These are phyloP conservation scores for Uria lomvia DNA, from an alignment of 2,113 vertebrate species.

Conservation along the genomic window DNA sequence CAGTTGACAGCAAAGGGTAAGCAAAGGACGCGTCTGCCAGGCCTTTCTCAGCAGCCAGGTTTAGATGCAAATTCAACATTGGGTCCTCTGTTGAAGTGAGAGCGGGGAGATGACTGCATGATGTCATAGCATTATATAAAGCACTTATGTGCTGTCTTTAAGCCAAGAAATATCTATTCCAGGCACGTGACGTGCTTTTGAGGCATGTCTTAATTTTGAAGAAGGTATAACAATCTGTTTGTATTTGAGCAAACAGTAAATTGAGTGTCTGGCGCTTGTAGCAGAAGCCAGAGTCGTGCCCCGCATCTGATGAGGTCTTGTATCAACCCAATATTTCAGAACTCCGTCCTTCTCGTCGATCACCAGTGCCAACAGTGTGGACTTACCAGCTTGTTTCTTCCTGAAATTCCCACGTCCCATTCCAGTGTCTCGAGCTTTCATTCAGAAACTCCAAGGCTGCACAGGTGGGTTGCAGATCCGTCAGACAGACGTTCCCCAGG, in stretches of 20 bases:
- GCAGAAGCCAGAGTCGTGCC: not conserved
- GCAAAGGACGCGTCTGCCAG: not conserved
- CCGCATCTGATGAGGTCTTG: not conserved
- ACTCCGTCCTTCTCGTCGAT: constrained; percentile 93
- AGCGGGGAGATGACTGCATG: not conserved
- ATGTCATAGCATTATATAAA: accelerated
- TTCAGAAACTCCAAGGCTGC: constrained; percentile 88
- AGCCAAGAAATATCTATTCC: not conserved
- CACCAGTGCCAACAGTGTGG: constrained; percentile 96
- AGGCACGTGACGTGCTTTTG: not conserved
- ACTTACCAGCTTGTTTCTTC: constrained; percentile 96
- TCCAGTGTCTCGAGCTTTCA: constrained; percentile 90
- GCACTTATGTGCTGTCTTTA: not conserved
- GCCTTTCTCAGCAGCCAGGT: not conserved
- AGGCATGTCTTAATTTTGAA: not conserved
- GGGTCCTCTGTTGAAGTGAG: not conserved
- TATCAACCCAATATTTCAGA: constrained; percentile 22
- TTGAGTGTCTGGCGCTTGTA: accelerated
- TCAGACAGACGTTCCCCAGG: accelerated
- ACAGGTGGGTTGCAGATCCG: constrained; percentile 77
- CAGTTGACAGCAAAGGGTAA: constrained; percentile 97
- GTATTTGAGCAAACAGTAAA: too few relatives aligned
- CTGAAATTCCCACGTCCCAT: constrained; percentile 92
- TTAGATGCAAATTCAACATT: not conserved
- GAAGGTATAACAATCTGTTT: not conserved